Conservation (phyloP, 2,113 vertebrate species). For the Ammospiza nelsoni region DNA sequence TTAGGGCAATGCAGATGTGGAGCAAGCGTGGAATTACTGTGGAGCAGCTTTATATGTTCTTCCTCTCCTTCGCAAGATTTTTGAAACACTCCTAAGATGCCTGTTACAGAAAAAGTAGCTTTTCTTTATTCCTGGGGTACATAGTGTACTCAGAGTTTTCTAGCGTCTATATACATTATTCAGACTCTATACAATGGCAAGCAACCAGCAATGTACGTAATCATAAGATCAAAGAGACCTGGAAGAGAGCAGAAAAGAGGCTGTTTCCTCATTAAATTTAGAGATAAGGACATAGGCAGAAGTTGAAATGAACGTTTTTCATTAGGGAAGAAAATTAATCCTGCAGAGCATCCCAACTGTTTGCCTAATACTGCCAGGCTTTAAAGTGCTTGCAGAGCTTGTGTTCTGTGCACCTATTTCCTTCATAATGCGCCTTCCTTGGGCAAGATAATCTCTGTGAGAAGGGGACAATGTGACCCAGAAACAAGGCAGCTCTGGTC, state of each 20-base stretch:
- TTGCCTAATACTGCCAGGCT: not conserved
- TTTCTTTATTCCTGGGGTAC: not conserved
- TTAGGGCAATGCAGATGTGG: not conserved
- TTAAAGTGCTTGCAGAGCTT: not conserved
- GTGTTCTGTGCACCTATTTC: not conserved
- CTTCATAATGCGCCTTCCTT: not conserved
- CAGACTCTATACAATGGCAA: not conserved
- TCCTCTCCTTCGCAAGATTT: not conserved
- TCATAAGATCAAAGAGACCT: conserved; percentile 21
- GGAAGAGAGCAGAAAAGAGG: conserved; percentile 1
- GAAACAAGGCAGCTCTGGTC: not conserved
- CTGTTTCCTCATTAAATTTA: conserved; percentile 11
- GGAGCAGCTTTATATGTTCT: not conserved
- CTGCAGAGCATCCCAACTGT: not conserved
- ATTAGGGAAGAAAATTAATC: not conserved
- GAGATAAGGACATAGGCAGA: not conserved
- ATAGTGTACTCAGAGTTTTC: not conserved
- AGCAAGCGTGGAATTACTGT: not conserved
- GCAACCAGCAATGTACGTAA: not conserved
- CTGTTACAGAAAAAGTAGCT: not conserved
- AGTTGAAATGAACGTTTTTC: conserved; percentile 20
- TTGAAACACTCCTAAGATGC: not conserved
- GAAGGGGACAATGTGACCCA: conserved; percentile 16
- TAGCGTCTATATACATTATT: not conserved
- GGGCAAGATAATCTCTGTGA: not conserved